Conservation (phyloP, 2,113 vertebrate genomes). For the Rattus rattus region DNA sequence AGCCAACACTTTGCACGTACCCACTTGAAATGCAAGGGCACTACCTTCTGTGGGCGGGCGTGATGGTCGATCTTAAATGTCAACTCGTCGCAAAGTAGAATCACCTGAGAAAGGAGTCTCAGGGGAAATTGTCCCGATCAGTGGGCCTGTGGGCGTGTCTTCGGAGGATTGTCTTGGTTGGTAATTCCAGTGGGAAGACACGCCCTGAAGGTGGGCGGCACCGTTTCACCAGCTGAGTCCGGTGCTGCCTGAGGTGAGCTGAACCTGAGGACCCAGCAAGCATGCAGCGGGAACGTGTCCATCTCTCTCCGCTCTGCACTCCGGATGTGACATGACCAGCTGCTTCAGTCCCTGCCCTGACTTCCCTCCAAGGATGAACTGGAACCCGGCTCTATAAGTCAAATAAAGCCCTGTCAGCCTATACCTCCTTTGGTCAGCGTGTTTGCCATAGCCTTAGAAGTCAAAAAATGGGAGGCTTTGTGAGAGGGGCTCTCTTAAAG, state of each 20-base stretch:
- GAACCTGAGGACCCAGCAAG: neutral
- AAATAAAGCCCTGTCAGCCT: neutral
- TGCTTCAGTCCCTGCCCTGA: neutral
- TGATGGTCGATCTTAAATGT: neutral
- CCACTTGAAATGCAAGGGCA: neutral
- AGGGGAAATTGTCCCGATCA: neutral
- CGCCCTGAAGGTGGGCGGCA: too few relatives aligned
- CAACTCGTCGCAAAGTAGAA: neutral
- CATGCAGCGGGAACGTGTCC: neutral
- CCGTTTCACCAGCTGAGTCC: neutral
- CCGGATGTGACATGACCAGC: neutral
- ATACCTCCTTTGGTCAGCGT: neutral
- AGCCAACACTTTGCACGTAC: neutral
- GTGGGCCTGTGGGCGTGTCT: neutral
- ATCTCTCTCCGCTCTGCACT: neutral
- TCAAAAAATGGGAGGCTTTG: neutral
- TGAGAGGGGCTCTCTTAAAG: neutral
- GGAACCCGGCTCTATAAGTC: neutral
- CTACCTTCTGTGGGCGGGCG: neutral
- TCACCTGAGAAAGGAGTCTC: neutral
- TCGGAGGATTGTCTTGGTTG: neutral
- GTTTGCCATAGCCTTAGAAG: neutral
- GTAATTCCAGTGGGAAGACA: neutral
- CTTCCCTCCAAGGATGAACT: neutral
- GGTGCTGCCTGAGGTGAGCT: too few relatives aligned